Base-by-base conservation (phyloP, 2,888 invertebrate species). In the Hemistola chrysoprasaria region DNA sequence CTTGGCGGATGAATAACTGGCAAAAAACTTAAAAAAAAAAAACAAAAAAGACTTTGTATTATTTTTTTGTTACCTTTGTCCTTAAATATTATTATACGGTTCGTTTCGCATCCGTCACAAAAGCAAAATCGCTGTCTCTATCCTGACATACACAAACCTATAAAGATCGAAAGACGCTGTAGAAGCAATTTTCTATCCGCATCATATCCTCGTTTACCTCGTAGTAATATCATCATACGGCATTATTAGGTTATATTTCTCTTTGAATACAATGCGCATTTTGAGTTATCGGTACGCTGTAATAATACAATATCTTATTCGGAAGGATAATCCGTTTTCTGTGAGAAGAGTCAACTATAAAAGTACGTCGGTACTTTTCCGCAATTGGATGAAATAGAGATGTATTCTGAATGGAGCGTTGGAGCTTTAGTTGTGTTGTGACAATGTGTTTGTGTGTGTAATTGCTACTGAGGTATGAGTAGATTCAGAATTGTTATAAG, bases 111-210 rank as follows among this genome's bases (percentile, higher is more conserved):
- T n/a, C n/a, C n/a, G n/a, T n/a, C n/a, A n/a, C n/a, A n/a, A n/a
- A n/a, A n/a, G 8, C 5, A 20, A 24, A 40, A 40, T 24, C 36
- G 40, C 30, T 11, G 26, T 31, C 10, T 11, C 34, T 40, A 7
- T n/a, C n/a, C n/a, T n/a, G n/a, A n/a, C 10, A 1, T 1, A 38
- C 34, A 8, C 45, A 3, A 22, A 23, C 11, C 46, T 42, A 23
- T 40, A 22, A 44, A 47, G 50, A 61, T 50, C 56, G 47, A 53
- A 53, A 55, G 55, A 62, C 58, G 57, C 57, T 63, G 62, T 65
- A 62, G 63, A 67, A 71, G 66, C 71, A 73, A 73, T 74, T 72
- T 52, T 59, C 65, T 65, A 60, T 63, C 50, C 48, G 54, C 50
- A 57, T 56, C 56, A 58, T 64, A 54, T 52, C 47, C 45, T 48